phyloP scores from a whole-genome alignment of 2,797 vertebrate genomes.

The Esox masquinongy region DNA sequence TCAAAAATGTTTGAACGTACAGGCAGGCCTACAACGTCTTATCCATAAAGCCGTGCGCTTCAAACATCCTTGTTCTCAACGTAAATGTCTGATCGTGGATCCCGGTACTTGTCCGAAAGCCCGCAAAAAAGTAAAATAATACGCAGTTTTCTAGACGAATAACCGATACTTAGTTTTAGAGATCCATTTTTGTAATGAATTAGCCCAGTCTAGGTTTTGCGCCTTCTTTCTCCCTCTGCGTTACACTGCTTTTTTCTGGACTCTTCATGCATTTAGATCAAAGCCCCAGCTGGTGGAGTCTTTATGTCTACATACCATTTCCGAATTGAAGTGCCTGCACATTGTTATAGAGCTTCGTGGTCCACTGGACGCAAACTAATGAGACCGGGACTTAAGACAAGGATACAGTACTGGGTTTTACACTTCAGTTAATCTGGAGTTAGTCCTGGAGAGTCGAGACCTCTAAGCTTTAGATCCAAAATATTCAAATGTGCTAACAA shows the following conservation, averaged over 20 bases:
- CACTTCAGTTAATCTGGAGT: not conserved
- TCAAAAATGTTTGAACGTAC: not conserved
- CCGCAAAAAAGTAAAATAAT: not conserved
- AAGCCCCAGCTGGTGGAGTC: slow-evolving; percentile 41
- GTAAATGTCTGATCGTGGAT: not conserved
- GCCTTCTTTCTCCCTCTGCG: not conserved
- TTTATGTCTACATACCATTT: slow-evolving; percentile 12
- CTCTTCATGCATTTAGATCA: slow-evolving; percentile 31
- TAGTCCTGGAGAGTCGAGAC: not conserved
- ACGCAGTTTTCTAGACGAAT: not conserved
- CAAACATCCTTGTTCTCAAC: not conserved
- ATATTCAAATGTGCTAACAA: not conserved
- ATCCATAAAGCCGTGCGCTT: not conserved
- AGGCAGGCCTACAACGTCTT: not conserved
- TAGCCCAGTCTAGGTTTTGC: not conserved
- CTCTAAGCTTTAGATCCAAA: not conserved
- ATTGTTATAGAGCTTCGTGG: slow-evolving; percentile 1
- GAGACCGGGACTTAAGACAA: not conserved
- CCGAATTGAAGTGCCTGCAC: not conserved
- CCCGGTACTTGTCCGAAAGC: not conserved
- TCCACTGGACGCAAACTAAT: not conserved
- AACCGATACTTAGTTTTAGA: not conserved
- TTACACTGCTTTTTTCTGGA: slow-evolving; percentile 6
- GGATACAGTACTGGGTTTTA: not conserved
- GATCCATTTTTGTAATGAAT: not conserved